Percentiles rank a stretch among this genome's conserved stretches.
Evolutionary conservation across 2,113 vertebrate genomes (phyloP).

Genomic region (Cryptotis parvus): DNA sequence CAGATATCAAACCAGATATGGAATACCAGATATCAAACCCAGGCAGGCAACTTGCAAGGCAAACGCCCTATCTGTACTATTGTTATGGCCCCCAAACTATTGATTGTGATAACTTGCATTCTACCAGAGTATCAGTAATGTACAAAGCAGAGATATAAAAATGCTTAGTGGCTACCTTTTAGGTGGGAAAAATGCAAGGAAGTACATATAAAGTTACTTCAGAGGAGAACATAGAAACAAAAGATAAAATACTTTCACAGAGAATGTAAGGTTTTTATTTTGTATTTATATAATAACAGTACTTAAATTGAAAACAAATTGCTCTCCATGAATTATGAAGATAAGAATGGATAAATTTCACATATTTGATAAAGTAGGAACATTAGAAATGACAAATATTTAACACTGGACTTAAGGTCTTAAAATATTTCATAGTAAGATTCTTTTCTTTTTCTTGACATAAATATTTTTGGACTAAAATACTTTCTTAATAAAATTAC

Average conservation of each 20-base stretch:
- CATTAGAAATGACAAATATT: background rate
- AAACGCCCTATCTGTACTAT: too few species aligned
- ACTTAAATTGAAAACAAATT: constrained; percentile 28
- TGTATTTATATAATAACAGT: constrained; percentile 10
- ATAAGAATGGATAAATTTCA: background rate
- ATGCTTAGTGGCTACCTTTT: background rate
- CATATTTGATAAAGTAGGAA: background rate
- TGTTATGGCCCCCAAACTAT: too few species aligned
- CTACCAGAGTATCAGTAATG: background rate
- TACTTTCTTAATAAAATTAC: background rate
- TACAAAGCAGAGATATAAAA: background rate
- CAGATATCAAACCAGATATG: too few species aligned
- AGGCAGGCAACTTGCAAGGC: too few species aligned
- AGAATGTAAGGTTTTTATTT: background rate
- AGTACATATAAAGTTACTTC: background rate
- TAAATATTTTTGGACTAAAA: background rate
- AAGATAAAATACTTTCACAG: background rate
- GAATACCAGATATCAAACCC: too few species aligned
- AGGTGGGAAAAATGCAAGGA: background rate
- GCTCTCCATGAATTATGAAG: background rate
- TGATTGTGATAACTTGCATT: constrained; percentile 3
- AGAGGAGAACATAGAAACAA: background rate
- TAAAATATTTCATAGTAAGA: background rate
- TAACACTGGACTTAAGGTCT: background rate
- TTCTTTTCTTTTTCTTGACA: constrained; percentile 9